Conservation (phyloP, 2,113 vertebrate genomes). For the Mobula birostris region DNA sequence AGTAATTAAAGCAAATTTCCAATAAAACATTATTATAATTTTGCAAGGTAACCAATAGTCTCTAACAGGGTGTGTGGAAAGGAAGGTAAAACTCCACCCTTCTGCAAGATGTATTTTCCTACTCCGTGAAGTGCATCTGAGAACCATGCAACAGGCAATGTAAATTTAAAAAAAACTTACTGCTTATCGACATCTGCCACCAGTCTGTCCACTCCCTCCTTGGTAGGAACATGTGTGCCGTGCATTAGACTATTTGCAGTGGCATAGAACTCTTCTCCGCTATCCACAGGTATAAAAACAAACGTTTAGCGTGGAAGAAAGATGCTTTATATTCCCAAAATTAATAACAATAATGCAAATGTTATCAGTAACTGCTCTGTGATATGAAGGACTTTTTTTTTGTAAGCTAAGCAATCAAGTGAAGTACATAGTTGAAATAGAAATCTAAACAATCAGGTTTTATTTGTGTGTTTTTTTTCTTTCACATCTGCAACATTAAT, state of each 20-base stretch:
- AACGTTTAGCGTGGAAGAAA: neutral
- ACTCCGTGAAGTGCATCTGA: neutral
- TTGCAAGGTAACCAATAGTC: neutral
- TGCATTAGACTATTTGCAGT: slow-evolving; percentile 85
- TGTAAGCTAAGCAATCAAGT: neutral
- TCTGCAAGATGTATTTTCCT: neutral
- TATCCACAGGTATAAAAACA: slow-evolving; percentile 44
- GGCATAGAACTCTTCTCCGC: slow-evolving; percentile 85
- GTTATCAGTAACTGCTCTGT: neutral
- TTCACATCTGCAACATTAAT: neutral
- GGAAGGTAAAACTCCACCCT: neutral
- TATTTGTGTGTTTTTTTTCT: neutral
- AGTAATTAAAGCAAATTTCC: neutral
- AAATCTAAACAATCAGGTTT: neutral
- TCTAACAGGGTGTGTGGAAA: neutral
- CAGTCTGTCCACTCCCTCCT: slow-evolving; percentile 84
- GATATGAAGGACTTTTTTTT: neutral
- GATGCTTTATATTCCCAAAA: neutral
- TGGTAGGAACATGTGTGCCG: slow-evolving; percentile 78
- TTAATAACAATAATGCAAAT: slow-evolving; percentile 39
- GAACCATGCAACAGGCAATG: neutral
- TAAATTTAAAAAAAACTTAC: slow-evolving; percentile 58
- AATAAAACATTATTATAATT: neutral
- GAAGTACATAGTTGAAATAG: neutral
- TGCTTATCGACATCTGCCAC: slow-evolving; percentile 90